Conservation (phyloP, 2,797 vertebrate genomes). For the Arnoldichthys spilopterus region DNA sequence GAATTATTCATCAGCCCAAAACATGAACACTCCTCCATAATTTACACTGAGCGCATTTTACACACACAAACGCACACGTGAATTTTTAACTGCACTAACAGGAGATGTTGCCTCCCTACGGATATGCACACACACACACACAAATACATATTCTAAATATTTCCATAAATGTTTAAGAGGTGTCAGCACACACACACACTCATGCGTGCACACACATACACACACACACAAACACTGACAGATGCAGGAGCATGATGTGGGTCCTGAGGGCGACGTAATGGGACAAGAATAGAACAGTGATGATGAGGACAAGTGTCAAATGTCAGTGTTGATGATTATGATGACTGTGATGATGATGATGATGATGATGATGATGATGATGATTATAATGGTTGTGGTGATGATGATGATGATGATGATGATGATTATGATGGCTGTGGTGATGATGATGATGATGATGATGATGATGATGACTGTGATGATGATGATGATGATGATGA, state of each 20-base stretch:
- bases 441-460: neutral
- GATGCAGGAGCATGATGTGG: neutral
- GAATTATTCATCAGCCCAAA: slow-evolving; percentile 48
- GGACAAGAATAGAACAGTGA: neutral
- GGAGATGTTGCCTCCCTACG: neutral
- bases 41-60: slow-evolving; percentile 64
- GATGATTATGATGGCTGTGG: neutral
- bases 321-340: neutral
- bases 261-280: neutral
- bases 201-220: neutral
- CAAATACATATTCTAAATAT: slow-evolving; percentile 7
- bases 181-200: neutral
- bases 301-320: neutral
- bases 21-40: slow-evolving; percentile 70
- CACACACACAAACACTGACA: neutral
- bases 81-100: slow-evolving; percentile 34
- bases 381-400: neutral
- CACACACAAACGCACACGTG: slow-evolving; percentile 54
- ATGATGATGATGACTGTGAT: neutral
- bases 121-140: too few species aligned
- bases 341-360: too few species aligned
- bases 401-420: neutral
- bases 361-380: neutral
- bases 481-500: neutral
- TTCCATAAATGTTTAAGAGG: slow-evolving; percentile 53